Evolutionary conservation across 2,888 invertebrate genomes (phyloP).

Genomic region (Perithous albicinctus): DNA sequence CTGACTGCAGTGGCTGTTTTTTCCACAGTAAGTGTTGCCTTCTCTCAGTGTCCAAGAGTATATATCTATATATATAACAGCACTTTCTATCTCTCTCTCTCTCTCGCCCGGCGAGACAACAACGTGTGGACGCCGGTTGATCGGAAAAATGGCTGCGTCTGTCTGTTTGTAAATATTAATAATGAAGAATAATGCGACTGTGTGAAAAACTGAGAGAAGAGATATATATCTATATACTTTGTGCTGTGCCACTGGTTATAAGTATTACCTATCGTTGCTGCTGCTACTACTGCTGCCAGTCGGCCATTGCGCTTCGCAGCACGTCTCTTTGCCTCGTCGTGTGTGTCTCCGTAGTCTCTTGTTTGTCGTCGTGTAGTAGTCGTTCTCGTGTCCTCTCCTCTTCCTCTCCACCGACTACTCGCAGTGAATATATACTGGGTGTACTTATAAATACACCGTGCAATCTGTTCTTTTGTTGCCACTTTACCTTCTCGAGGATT

Average conservation of each 20-base stretch:
- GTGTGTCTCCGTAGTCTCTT: conserved; percentile 50
- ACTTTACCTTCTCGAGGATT: too few relatives aligned
- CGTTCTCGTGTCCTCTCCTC: conserved; percentile 39
- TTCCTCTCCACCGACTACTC: conserved; percentile 17
- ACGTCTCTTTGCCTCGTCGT: conserved; percentile 65
- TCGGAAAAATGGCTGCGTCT: conserved; percentile 2
- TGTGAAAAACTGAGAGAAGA: conserved; percentile 13
- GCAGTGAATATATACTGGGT: not conserved
- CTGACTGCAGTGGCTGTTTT: not conserved
- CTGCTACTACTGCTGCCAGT: conserved; percentile 68
- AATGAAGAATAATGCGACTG: conserved; percentile 8
- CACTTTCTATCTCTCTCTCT: too few relatives aligned
- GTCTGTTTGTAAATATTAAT: conserved; percentile 41
- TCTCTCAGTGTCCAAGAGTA: not conserved
- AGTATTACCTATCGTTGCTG: not conserved
- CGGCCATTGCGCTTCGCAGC: conserved; percentile 79
- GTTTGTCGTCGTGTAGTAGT: conserved; percentile 33
- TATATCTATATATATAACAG: too few relatives aligned
- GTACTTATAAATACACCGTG: conserved; percentile 3
- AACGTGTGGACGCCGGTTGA: conserved; percentile 18
- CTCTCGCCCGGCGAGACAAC: not conserved
- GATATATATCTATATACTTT: not conserved
- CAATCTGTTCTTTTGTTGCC: not conserved
- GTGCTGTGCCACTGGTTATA: conserved; percentile 22
- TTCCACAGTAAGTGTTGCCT: not conserved